A percentile compares a stretch with the other conserved stretches of the same genome.
These are phyloP conservation scores for Neuroterus valhalla DNA, from an alignment of 1,140 invertebrate species.

Conservation along the genomic window DNA sequence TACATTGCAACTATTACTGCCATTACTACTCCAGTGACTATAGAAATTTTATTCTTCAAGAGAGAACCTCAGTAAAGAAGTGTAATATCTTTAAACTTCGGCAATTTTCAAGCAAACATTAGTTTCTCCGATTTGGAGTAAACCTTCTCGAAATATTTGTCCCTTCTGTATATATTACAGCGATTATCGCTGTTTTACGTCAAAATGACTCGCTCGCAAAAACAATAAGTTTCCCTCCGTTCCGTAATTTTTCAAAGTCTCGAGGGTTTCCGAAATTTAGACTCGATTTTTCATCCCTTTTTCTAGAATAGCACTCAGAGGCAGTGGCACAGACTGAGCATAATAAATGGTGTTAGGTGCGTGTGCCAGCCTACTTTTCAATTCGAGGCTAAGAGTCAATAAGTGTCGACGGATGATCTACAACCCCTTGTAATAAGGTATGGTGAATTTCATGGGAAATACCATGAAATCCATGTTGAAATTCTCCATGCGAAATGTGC, in stretches of 20 bases:
- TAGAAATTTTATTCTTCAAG: too few species aligned
- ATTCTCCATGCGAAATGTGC: conserved; percentile 11
- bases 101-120: not conserved
- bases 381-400: conserved; percentile 68
- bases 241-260: conserved; percentile 61
- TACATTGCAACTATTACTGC: too few species aligned
- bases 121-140: not conserved
- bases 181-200: conserved; percentile 19
- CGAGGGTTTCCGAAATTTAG: conserved; percentile 50
- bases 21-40: too few species aligned
- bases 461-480: conserved; percentile 9
- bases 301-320: conserved; percentile 45
- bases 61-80: too few species aligned
- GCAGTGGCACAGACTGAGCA: conserved; percentile 46
- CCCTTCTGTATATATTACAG: not conserved
- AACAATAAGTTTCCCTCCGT: conserved; percentile 31
- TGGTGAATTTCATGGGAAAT: conserved; percentile 45
- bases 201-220: conserved; percentile 19
- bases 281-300: conserved; percentile 52
- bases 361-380: conserved; percentile 68
- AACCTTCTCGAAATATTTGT: not conserved
- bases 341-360: conserved; percentile 66
- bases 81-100: too few species aligned
- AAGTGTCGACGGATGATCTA: conserved; percentile 71
- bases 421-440: conserved; percentile 62